phyloP scores from a whole-genome alignment of 2,888 invertebrate genomes.

The Cataglyphis cursor region DNA sequence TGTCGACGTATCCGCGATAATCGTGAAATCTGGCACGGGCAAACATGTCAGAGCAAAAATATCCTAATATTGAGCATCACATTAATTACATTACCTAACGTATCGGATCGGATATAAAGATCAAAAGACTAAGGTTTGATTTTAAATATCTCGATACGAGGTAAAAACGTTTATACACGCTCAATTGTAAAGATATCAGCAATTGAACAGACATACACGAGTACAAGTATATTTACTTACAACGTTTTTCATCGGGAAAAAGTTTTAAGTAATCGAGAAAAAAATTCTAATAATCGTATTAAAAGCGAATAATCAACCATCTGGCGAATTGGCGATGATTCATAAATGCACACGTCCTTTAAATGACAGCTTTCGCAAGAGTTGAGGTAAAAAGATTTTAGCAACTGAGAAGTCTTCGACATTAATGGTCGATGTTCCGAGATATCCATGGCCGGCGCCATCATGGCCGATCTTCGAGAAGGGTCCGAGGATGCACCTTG shows the following conservation, averaged over 20 bases:
- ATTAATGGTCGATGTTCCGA: conserved; percentile 55
- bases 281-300: too few species aligned
- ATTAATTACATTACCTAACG: conserved; percentile 33
- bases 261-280: too few species aligned
- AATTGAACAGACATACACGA: not conserved
- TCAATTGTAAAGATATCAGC: not conserved
- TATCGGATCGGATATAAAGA: not conserved
- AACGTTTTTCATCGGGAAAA: not conserved
- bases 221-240: not conserved
- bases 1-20: conserved; percentile 74
- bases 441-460: conserved; percentile 48
- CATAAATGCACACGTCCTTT: not conserved
- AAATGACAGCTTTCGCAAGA: not conserved
- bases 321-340: not conserved
- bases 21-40: conserved; percentile 74
- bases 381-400: not conserved
- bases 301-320: not conserved
- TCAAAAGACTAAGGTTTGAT: not conserved
- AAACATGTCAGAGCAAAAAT: conserved; percentile 64
- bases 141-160: not conserved
- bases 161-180: not conserved
- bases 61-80: conserved; percentile 8
- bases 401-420: conserved; percentile 58
- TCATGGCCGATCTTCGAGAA: conserved; percentile 63
- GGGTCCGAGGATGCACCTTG: conserved; percentile 60